Evolutionary conservation across 2,797 vertebrate species (phyloP), one percentile per base, ranked within the genome.

Genomic region (Cephalopachus bancanus): DNA sequence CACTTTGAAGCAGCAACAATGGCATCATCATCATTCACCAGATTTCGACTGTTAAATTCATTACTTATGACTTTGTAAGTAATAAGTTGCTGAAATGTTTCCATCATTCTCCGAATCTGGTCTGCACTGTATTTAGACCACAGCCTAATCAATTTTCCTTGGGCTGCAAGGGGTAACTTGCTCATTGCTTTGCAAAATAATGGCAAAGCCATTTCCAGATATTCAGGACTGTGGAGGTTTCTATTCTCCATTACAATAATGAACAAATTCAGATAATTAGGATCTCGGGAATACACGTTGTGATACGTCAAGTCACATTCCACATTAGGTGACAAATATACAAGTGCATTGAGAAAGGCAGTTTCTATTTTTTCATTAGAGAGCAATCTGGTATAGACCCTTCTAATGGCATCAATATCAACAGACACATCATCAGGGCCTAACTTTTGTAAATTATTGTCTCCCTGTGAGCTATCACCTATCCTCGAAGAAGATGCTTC

Each of bases 71-170:
- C 99, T 30, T 99, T 99, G 99, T 99, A 99, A 10, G 99, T 99
- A 97, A 99, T 99, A 97, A 99, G 99, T 97, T 99, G 99, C 98
- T 99, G 99, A 98, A 99, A 99, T 24, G 99, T 99, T 98, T 99
- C 99, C 98, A 99, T 99, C 99, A 99, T 99, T 74, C 99, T 99
- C 55, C 99, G 99, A 96, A 99, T 98, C 98, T 99, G 99, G 15
- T 99, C 98, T 11, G 99, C 98, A 15, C 98, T 99, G 67, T 99
- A 99, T 33, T 97, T 98, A 2, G 99, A 99, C 99, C 99, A 99
- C 93, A 99, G 98, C 94, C 99, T 99, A 2, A 99, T 98, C 96
- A 99, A 98, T 96, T 99, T 99, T 83, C 99, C 99, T 94, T 99
- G 99, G 28, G 99, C 99, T 0, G 98, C 97, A 94, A 99, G 99